A percentile compares a stretch with the other conserved stretches of the same genome.
Conservation (phyloP, 1,140 invertebrate species). For the Calephelis nemesis region DNA sequence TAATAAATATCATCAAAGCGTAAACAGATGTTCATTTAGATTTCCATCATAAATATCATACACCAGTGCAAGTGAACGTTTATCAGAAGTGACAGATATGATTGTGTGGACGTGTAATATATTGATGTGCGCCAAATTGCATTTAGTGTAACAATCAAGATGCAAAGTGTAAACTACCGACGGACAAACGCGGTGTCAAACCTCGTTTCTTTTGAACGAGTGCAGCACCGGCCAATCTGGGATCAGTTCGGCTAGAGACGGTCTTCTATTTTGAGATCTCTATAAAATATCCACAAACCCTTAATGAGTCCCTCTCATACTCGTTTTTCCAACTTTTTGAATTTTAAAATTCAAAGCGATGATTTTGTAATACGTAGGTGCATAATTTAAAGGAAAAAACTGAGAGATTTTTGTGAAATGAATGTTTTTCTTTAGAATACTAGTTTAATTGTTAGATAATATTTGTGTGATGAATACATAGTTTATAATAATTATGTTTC, state of each 20-base stretch:
- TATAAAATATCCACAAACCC: constrained; percentile 71
- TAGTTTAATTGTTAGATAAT: no score
- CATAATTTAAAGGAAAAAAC: no score
- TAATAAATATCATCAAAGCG: constrained; percentile 20
- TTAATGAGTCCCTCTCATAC: not conserved
- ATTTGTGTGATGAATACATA: no score
- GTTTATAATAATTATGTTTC: no score
- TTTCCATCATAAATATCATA: constrained; percentile 30
- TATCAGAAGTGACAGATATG: constrained; percentile 40
- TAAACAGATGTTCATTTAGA: constrained; percentile 25
- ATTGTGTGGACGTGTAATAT: constrained; percentile 48
- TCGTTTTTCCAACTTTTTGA: not conserved
- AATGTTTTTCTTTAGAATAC: no score
- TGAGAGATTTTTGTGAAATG: no score
- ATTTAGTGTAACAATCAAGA: constrained; percentile 62
- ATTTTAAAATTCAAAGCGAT: not conserved
- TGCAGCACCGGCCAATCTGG: constrained; percentile 97
- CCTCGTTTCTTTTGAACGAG: constrained; percentile 89
- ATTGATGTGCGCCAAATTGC: constrained; percentile 62
- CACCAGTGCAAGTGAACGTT: constrained; percentile 46
- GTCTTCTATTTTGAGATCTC: constrained; percentile 83
- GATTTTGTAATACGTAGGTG: no score
- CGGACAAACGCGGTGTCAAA: constrained; percentile 79
- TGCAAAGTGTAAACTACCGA: constrained; percentile 67
- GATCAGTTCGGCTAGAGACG: constrained; percentile 95